Evolutionary conservation across 2,797 vertebrate species (phyloP).

Genomic region (Tiaroga cobitis): DNA sequence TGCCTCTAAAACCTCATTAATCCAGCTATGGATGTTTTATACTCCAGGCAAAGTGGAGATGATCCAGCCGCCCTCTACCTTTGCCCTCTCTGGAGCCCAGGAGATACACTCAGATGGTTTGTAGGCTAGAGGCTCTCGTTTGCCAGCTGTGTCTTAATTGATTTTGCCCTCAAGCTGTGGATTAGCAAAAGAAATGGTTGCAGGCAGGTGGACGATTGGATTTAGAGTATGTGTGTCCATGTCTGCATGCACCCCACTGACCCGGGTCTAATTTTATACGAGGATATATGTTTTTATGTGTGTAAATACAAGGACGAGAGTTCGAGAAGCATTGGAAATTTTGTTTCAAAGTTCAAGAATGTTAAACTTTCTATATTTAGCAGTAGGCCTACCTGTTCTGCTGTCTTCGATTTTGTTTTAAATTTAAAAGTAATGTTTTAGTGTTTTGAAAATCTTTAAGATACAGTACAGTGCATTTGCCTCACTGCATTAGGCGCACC

Average conservation of each 20-base stretch:
- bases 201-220: slow-evolving; percentile 31
- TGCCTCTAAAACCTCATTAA: slow-evolving; percentile 68
- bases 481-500: background rate
- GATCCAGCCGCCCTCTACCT: slow-evolving; percentile 41
- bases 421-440: background rate
- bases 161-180: slow-evolving; percentile 55
- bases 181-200: slow-evolving; percentile 41
- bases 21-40: slow-evolving; percentile 63
- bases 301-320: background rate
- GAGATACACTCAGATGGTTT: slow-evolving; percentile 65
- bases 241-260: background rate
- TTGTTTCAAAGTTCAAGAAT: background rate
- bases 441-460: background rate
- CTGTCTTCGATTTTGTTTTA: too few species aligned
- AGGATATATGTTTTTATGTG: slow-evolving; percentile 13
- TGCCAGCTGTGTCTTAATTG: slow-evolving; percentile 59
- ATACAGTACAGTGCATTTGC: background rate
- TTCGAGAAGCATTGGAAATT: background rate
- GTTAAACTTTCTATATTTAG: background rate
- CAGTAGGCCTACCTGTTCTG: background rate
- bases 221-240: slow-evolving; percentile 18
- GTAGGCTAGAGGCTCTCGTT: slow-evolving; percentile 60
- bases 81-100: slow-evolving; percentile 64
- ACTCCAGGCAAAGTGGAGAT: slow-evolving; percentile 53
- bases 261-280: background rate